Evolutionary conservation across 2,888 invertebrate genomes (phyloP), one percentile per base, ranked within the genome.

Genomic region (Chloroclysta siterata): DNA sequence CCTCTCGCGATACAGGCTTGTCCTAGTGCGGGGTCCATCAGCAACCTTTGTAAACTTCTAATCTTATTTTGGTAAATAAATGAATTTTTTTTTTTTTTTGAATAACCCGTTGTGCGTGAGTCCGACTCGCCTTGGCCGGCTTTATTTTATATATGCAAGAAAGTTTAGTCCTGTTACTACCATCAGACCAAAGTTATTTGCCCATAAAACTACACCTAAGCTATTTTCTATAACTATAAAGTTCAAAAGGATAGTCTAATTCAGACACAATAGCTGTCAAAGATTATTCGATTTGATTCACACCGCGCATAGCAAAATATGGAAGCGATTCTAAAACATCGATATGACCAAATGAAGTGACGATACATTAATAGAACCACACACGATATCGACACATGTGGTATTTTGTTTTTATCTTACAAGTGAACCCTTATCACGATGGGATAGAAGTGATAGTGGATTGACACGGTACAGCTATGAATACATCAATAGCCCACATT

Each of bases 401-500:
- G 63, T 68, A 52, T 52, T 52, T 46, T 44, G 51, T 46, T 22
- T n/a, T 8, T 56, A 44, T 47, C 29, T 39, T 47, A 11, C 14
- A 57, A 22, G 8, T 29, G 2, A 39, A 13, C 5, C 62, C 42
- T 62, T 72, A 66, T 56, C 50, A 10, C 46, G 22, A 48, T 2
- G 52, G 7, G 10, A 53, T 69, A 68, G 42, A 62, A 69, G 51
- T 52, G 33, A 65, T 54, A 60, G 13, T 65, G 14, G 53, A 55
- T 53, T 66, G 63, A 50, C 58, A 63, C 22, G 59, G 60, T 52
- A 61, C 54, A 71, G 76, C 77, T 82, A 85, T 87, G 84, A 87
- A 87, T 84, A 81, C 78, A 83, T 88, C 86, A 81, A 85, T 84
- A 81, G 78, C 81, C 75, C 76, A 76, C 79, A 81, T 84, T 85